Percentiles rank a stretch among this genome's conserved stretches.
Conservation (phyloP, 2,797 vertebrate genomes). For the Enteromius unitaeniatus region DNA sequence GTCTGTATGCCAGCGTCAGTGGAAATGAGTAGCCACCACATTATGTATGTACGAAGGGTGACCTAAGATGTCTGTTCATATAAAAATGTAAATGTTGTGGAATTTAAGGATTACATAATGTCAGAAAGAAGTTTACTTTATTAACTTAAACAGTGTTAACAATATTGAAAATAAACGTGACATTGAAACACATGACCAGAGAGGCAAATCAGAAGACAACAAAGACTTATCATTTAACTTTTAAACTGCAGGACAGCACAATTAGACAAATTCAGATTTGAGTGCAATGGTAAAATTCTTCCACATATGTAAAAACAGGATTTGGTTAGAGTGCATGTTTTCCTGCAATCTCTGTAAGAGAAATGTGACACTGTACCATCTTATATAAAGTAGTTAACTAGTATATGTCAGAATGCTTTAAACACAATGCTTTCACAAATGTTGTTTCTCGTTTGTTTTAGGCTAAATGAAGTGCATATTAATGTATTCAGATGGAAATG, state of each 20-base stretch:
- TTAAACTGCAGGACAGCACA: neutral
- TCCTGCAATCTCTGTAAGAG: neutral
- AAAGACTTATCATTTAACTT: neutral
- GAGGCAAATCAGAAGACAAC: conserved; percentile 7
- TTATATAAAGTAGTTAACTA: neutral
- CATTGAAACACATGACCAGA: neutral
- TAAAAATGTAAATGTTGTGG: neutral
- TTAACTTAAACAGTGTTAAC: neutral
- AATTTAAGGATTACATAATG: neutral
- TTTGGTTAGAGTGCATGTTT: conserved; percentile 2
- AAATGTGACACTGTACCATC: neutral
- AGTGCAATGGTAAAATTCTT: neutral
- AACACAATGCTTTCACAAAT: neutral
- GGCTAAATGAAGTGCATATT: neutral
- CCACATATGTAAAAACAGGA: conserved; percentile 18
- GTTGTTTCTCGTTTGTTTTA: neutral
- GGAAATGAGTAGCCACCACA: no score
- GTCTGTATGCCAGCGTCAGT: neutral
- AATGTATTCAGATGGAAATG: neutral
- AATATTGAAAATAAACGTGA: neutral
- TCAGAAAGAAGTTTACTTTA: neutral
- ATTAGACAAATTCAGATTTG: conserved; percentile 20
- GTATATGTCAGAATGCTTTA: neutral
- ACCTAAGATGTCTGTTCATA: neutral
- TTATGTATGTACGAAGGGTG: neutral